phyloP scores from a whole-genome alignment of 1,140 invertebrate genomes.

The Ceratina australensis region DNA sequence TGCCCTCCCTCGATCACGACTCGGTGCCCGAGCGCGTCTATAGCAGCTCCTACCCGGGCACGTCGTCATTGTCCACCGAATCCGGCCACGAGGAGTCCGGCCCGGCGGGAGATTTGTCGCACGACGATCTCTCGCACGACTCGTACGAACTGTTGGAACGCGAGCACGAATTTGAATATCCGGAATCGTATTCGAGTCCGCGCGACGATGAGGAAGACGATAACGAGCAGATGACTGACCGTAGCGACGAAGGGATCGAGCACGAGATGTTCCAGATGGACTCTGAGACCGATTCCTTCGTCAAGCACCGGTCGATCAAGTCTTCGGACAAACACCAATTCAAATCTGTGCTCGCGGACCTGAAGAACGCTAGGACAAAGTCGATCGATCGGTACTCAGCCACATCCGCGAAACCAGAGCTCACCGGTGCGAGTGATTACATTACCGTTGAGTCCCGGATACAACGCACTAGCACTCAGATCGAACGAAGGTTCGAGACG shows the following conservation, averaged over 20 bases:
- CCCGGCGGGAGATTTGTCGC: conserved; percentile 83
- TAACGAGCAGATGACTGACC: conserved; percentile 70
- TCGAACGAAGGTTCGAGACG: conserved; percentile 74
- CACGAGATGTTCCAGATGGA: conserved; percentile 79
- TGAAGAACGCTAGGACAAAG: conserved; percentile 65
- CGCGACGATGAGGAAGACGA: conserved; percentile 60
- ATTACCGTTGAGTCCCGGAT: conserved; percentile 73
- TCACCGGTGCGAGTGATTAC: conserved; percentile 49
- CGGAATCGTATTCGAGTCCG: conserved; percentile 76
- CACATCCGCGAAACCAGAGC: conserved; percentile 51
- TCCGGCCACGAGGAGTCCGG: conserved; percentile 81
- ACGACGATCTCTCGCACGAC: conserved; percentile 93
- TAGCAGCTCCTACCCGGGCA: conserved; percentile 91
- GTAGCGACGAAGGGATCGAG: conserved; percentile 77
- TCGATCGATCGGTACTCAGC: conserved; percentile 72
- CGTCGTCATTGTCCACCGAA: conserved; percentile 83
- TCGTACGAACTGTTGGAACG: conserved; percentile 92
- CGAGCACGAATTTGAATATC: conserved; percentile 78
- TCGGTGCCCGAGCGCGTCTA: conserved; percentile 85
- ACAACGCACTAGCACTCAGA: conserved; percentile 73
- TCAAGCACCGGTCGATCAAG: conserved; percentile 74
- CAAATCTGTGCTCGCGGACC: conserved; percentile 71
- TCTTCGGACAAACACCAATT: conserved; percentile 69
- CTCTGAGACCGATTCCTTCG: conserved; percentile 77
- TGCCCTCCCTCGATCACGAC: conserved; percentile 83